Conservation (phyloP, 2,888 invertebrate genomes). For the Bellardia pandia region DNA sequence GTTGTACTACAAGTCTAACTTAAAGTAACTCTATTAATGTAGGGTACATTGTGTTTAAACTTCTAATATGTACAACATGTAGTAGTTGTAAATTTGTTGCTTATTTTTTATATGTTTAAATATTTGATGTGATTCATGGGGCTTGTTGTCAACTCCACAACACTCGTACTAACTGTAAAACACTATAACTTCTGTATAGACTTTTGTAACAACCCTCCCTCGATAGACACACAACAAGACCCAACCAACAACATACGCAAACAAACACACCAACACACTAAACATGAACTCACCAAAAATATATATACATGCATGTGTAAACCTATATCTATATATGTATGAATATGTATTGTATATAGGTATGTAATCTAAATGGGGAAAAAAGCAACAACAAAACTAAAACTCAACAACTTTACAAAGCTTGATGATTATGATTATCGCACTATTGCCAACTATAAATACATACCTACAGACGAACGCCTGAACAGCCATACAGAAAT, state of each 20-base stretch:
- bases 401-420: slow-evolving; percentile 46
- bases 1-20: no score
- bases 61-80: background rate
- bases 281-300: slow-evolving; percentile 30
- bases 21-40: background rate
- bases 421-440: slow-evolving; percentile 71
- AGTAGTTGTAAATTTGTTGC: slow-evolving; percentile 7
- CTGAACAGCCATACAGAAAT: slow-evolving; percentile 9
- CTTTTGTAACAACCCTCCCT: slow-evolving; percentile 63
- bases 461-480: slow-evolving; percentile 7
- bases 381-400: slow-evolving; percentile 23
- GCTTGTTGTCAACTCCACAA: slow-evolving; percentile 67
- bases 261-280: background rate
- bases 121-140: slow-evolving; percentile 43
- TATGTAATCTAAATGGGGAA: background rate
- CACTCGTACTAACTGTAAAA: slow-evolving; percentile 50
- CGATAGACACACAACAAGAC: slow-evolving; percentile 24
- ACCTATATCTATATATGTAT: no score
- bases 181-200: slow-evolving; percentile 22
- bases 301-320: background rate
- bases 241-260: background rate
- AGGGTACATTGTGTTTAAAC: slow-evolving; percentile 5
- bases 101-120: slow-evolving; percentile 20
- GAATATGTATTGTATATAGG: no score
- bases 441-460: slow-evolving; percentile 65